phyloP scores from a whole-genome alignment of 2,888 invertebrate genomes.

The Drosophila setosimentum region DNA sequence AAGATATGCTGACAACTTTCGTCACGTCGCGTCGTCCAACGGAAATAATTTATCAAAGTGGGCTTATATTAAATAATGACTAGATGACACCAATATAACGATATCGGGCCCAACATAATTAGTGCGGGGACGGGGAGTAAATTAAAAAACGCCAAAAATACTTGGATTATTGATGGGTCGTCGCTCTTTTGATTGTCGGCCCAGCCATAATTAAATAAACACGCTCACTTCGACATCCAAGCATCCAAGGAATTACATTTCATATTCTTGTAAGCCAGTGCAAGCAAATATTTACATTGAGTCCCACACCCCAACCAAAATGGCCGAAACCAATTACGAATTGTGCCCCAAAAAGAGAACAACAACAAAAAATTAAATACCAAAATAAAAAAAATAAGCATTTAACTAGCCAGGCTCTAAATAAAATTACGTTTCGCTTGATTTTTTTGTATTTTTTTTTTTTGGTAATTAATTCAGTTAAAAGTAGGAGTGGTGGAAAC shows the following conservation, averaged over 20 bases:
- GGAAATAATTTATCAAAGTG: slow-evolving; percentile 79
- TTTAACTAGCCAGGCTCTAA: slow-evolving; percentile 47
- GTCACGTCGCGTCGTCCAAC: slow-evolving; percentile 68
- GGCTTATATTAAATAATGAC: slow-evolving; percentile 75
- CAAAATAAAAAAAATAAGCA: slow-evolving; percentile 20
- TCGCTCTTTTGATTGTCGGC: slow-evolving; percentile 20
- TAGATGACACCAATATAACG: slow-evolving; percentile 65
- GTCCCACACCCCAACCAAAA: slow-evolving; percentile 17
- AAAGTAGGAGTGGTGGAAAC: slow-evolving; percentile 42
- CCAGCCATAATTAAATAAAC: slow-evolving; percentile 41
- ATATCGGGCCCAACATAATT: slow-evolving; percentile 49
- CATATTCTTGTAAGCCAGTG: slow-evolving; percentile 16
- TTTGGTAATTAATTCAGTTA: slow-evolving; percentile 60
- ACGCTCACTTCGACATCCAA: slow-evolving; percentile 24
- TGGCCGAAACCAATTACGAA: slow-evolving; percentile 62
- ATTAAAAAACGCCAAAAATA: slow-evolving; percentile 34
- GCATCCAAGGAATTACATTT: slow-evolving; percentile 39
- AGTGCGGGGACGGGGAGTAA: slow-evolving; percentile 11
- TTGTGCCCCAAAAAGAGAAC: slow-evolving; percentile 11
- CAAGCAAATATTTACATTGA: slow-evolving; percentile 34
- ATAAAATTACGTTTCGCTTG: slow-evolving; percentile 41
- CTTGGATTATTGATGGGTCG: slow-evolving; percentile 51
- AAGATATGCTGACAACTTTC: slow-evolving; percentile 59
- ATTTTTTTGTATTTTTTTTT: slow-evolving; percentile 30
- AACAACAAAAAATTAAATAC: too few relatives aligned